Evolutionary conservation across 2,113 vertebrate genomes (phyloP), one percentile per base, ranked within the genome.

Genomic region (Pardalotus punctatus): DNA sequence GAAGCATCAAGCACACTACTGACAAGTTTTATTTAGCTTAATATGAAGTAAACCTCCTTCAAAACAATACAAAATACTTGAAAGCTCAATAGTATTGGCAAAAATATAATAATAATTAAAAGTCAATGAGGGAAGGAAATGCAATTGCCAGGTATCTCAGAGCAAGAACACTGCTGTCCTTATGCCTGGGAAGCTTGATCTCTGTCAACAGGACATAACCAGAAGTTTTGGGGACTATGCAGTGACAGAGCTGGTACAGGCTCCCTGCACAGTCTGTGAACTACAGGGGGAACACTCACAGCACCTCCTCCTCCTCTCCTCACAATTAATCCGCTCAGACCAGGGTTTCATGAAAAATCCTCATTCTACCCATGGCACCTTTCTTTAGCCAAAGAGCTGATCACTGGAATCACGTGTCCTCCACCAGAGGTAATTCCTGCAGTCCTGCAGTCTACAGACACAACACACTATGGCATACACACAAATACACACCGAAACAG

Each of bases 391-490:
- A 14, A 0, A 1, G 11, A 66, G 7, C 45, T 47, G n/a, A 35
- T 21, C 35, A 10, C 16, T 73, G 66, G 28, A 77, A 67, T 29
- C 50, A 9, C 0, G 0, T 6, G 9, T 15, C 18, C 57, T 24
- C 20, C 17, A 18, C 22, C 12, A 3, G 13, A 85, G 28, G 22
- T 2, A 60, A 53, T 20, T 74, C 42, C 31, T 38, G 1, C 47
- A 38, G 21, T 73, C 31, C 21, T 47, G 13, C 53, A 45, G 21
- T 7, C 47, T 45, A 9, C 7, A 78, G 0, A 31, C 25, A 27
- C 1, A 1, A 5, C 8, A 14, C 43, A 3, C 14, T 21, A 21
- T 3, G 65, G 6, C n/a, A 21, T 0, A 31, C n/a, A 53, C 61
- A 20, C n/a, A 42, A 43, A 87, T 2, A 28, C 35, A 22, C 23